Conservation (phyloP, 2,888 invertebrate species). For the Opisthograptis luteolata region DNA sequence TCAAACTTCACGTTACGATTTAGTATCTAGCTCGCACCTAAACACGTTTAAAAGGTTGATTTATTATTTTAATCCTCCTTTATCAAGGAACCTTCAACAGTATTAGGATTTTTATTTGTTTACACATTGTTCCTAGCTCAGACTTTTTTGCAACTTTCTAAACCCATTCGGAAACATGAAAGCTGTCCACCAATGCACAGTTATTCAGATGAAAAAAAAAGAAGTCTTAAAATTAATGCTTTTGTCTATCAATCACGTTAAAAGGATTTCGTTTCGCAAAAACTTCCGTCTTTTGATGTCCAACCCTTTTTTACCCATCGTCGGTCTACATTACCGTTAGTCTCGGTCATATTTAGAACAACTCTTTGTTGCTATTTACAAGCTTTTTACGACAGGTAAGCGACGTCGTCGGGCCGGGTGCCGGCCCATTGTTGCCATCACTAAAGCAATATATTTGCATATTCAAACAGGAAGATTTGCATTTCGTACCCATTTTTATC, state of each 20-base stretch:
- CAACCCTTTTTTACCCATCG: conserved; percentile 72
- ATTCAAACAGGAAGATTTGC: conserved; percentile 70
- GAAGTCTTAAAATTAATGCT: conserved; percentile 61
- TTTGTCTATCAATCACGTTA: conserved; percentile 78
- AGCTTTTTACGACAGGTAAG: conserved; percentile 68
- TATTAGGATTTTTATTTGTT: background rate
- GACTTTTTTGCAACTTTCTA: conserved; percentile 21
- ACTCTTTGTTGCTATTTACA: conserved; percentile 64
- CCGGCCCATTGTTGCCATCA: conserved; percentile 57
- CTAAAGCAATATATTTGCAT: conserved; percentile 74
- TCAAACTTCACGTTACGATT: no score
- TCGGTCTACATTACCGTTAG: conserved; percentile 60
- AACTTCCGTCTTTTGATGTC: conserved; percentile 55
- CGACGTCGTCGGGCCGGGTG: conserved; percentile 60
- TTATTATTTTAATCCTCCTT: background rate
- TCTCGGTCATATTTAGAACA: conserved; percentile 67
- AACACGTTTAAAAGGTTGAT: conserved; percentile 1
- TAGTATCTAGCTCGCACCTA: no score
- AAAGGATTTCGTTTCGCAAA: conserved; percentile 70
- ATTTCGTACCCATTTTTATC: conserved; percentile 62
- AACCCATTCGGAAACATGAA: conserved; percentile 46
- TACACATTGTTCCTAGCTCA: background rate
- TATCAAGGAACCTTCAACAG: background rate
- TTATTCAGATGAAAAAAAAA: conserved; percentile 57
- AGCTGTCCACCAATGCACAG: conserved; percentile 39